Base-by-base conservation (phyloP, 2,888 invertebrate genomes). In the Tenthredo livida region DNA sequence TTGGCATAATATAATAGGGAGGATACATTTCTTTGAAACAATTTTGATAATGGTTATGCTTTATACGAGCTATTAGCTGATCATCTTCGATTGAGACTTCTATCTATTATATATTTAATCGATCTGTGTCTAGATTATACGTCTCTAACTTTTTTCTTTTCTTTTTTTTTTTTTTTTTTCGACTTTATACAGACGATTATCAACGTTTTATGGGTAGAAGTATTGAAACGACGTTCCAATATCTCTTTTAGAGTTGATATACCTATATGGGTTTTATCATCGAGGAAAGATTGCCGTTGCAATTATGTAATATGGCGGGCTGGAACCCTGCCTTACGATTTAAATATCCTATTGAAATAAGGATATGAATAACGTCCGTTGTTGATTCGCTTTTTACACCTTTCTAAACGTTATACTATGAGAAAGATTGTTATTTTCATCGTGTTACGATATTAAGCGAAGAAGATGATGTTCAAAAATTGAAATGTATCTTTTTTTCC, bases 241-340 rank as follows among this genome's bases (percentile, higher is more conserved):
- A 61, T 61, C 61, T 37, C 7, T 17, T 50, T 54, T 54, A 54
- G 25, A 21, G 25, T 61, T 12, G 21, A 37, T 40, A 10, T 43
- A 43, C 4, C 0, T 43, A 29, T 29, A 4, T 43, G 40, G 10
- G 40, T 43, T 43, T 10, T 77, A 2, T 21, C 67, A 17, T 67
- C 17, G 15, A 33, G n/a, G n/a, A 40, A 80, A 40, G 58, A 25
- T 67, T 47, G 25, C 43, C 25, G 29, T 72, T 72, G 33, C 29
- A 25, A 3, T 82, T 29, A 65, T 0, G 37, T 37, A 37, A 37
- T 37, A 83, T 25, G 82, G 82, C 67, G 82, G 82, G 82, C 82
- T 83, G 82, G 82, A 83, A 83, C 82, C 82, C 82, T 67, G 82
- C 67, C 67, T 83, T 67, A 67, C 25, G 25, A 83, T 83, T 67